Conservation (phyloP, 2,888 invertebrate genomes). For the Cepaea hortensis region DNA sequence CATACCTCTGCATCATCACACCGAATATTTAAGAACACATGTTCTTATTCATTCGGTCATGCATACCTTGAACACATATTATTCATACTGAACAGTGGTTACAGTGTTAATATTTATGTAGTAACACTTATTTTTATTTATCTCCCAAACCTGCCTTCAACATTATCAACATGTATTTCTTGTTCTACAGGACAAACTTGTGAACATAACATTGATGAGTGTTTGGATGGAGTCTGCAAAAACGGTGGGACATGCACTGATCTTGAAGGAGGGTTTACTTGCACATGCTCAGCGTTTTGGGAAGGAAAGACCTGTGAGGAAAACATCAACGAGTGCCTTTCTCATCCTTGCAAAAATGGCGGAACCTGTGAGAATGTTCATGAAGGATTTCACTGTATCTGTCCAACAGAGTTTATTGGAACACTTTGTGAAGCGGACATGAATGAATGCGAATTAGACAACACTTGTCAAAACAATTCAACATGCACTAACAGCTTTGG, state of each 20-base stretch:
- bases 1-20: no score
- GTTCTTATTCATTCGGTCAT: no score
- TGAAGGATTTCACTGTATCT: conserved; percentile 45
- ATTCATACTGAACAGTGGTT: no score
- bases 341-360: conserved; percentile 35
- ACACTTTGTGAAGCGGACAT: conserved; percentile 40
- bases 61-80: no score
- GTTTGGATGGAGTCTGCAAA: conserved; percentile 41
- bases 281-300: conserved; percentile 43
- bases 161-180: not conserved
- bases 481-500: conserved; percentile 28
- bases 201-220: conserved; percentile 44
- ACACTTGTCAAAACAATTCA: conserved; percentile 28
- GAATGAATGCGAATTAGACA: conserved; percentile 37
- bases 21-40: no score
- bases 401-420: conserved; percentile 39
- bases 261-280: conserved; percentile 37
- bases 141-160: no score
- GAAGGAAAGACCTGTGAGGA: conserved; percentile 42
- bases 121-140: no score
- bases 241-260: conserved; percentile 45
- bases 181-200: conserved; percentile 24
- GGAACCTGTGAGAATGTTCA: conserved; percentile 32
- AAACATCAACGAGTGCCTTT: conserved; percentile 47
- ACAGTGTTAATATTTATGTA: no score